phyloP scores from a whole-genome alignment of 1,140 invertebrate genomes.

The Lethrus apterus region DNA sequence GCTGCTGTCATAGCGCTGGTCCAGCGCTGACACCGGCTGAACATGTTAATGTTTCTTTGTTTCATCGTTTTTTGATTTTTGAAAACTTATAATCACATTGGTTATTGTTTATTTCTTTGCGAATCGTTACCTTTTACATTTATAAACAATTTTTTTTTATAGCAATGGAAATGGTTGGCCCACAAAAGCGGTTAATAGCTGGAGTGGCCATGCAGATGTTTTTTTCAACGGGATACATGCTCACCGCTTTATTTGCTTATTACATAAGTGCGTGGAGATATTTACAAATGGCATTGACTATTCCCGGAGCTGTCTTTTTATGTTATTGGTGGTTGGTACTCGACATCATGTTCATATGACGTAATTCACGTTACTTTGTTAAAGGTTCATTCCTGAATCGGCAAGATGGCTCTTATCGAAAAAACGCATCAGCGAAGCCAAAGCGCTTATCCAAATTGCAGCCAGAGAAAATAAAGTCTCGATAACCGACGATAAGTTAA shows the following conservation, averaged over 20 bases:
- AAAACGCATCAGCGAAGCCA: conserved; percentile 62
- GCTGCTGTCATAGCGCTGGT: no score
- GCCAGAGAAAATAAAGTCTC: conserved; percentile 59
- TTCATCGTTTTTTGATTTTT: no score
- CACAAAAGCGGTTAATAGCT: conserved; percentile 62
- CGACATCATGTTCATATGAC: no score
- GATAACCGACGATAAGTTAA: conserved; percentile 48
- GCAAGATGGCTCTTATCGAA: conserved; percentile 73
- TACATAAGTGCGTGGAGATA: conserved; percentile 66
- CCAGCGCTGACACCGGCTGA: no score
- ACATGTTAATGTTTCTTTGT: no score
- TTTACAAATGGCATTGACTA: conserved; percentile 64
- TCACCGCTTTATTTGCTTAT: conserved; percentile 64
- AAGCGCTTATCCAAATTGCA: conserved; percentile 58
- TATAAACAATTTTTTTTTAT: not conserved
- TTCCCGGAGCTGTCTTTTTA: conserved; percentile 62
- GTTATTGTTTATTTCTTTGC: no score
- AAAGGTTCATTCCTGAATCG: conserved; percentile 74
- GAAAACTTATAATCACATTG: no score
- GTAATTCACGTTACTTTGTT: no score
- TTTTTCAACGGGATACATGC: conserved; percentile 69
- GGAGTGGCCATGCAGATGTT: conserved; percentile 71
- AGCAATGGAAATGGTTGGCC: conserved; percentile 77
- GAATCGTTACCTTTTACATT: no score
- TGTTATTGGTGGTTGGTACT: conserved; percentile 67